Conservation (phyloP, 2,797 vertebrate species). For the Xyrichtys novacula region DNA sequence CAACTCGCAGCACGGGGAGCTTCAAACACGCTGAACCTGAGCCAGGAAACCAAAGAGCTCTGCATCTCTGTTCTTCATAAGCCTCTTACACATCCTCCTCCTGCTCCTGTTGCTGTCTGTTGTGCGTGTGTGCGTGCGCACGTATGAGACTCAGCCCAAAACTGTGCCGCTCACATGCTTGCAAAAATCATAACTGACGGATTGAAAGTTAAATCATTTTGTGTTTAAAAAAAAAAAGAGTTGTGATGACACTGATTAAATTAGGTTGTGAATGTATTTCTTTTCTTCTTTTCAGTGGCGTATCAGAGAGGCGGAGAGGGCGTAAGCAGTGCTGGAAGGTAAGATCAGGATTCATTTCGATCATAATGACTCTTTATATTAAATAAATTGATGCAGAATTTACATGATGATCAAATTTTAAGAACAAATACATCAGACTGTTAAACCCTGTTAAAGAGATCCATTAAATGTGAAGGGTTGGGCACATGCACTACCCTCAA, state of each 20-base stretch:
- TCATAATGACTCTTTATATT: neutral
- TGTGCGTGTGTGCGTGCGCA: neutral
- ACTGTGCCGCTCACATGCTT: constrained; percentile 39
- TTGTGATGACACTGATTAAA: constrained; percentile 2
- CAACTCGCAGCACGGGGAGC: constrained; percentile 62
- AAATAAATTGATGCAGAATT: neutral
- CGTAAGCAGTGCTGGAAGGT: constrained; percentile 98
- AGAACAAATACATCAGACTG: neutral
- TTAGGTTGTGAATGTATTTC: constrained; percentile 6
- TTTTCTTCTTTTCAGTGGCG: constrained; percentile 87
- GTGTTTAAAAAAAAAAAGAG: constrained; percentile 20
- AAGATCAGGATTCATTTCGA: constrained; percentile 63
- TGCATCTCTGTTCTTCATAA: constrained; percentile 73
- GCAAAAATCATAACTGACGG: constrained; percentile 2
- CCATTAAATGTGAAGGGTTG: constrained; percentile 17
- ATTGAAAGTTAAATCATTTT: constrained; percentile 13
- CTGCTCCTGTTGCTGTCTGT: constrained; percentile 49
- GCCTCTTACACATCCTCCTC: constrained; percentile 72
- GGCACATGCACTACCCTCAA: constrained; percentile 45
- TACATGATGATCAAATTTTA: neutral
- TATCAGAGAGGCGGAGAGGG: constrained; percentile 98
- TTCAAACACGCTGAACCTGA: constrained; percentile 69
- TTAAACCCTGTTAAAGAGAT: neutral
- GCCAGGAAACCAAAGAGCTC: constrained; percentile 72
- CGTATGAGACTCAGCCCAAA: constrained; percentile 52